These are phyloP conservation scores for Zaprionus taronus DNA, from an alignment of 1,140 invertebrate genomes.

Conservation along the genomic window DNA sequence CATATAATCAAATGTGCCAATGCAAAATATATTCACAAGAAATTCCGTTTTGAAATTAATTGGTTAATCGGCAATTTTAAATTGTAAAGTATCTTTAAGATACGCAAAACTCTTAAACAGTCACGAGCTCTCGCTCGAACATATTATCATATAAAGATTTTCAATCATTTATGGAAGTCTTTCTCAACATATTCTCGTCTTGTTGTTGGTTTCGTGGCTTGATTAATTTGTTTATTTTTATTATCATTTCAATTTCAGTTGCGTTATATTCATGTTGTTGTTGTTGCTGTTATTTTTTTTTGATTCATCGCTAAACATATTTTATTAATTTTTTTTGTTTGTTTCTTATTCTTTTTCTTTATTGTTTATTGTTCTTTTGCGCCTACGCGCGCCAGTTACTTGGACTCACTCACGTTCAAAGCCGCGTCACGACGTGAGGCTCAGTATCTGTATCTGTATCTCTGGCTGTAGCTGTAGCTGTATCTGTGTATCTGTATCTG, in stretches of 20 bases:
- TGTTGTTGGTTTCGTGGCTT: constrained; percentile 1
- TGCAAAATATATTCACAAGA: not conserved
- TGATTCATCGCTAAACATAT: constrained; percentile 41
- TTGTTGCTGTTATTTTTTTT: constrained; percentile 23
- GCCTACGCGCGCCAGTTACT: constrained; percentile 52
- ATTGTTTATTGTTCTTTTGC: constrained; percentile 55
- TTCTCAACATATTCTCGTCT: too few relatives aligned
- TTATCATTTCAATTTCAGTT: constrained; percentile 37
- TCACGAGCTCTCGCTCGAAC: not conserved
- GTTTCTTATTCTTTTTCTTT: constrained; percentile 24
- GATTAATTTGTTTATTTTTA: constrained; percentile 23
- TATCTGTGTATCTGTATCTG: too few relatives aligned
- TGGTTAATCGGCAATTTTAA: not conserved
- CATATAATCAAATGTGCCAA: not conserved
- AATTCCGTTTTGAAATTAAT: not conserved
- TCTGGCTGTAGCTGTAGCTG: not conserved
- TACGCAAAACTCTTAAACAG: not conserved
- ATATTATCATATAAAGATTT: constrained; percentile 9
- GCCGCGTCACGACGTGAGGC: constrained; percentile 8
- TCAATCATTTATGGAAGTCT: constrained; percentile 18
- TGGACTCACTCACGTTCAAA: constrained; percentile 13
- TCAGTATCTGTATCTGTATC: constrained; percentile 27
- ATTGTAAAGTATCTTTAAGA: not conserved
- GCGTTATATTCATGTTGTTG: constrained; percentile 11
- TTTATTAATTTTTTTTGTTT: constrained; percentile 19